These are phyloP conservation scores for Philaethria dido DNA, from an alignment of 2,888 invertebrate species.

Conservation along the genomic window DNA sequence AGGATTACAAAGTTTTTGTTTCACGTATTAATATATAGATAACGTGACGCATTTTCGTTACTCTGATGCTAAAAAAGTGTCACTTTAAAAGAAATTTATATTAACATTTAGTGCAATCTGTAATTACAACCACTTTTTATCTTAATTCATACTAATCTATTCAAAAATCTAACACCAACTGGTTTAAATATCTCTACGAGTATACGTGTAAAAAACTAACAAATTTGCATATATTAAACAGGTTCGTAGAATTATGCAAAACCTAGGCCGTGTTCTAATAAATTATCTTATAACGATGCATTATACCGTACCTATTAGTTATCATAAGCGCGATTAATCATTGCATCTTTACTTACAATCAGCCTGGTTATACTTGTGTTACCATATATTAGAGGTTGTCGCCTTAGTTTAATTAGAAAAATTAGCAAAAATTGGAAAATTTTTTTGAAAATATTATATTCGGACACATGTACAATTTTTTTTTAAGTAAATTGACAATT, in stretches of 20 bases:
- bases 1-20: too few relatives aligned
- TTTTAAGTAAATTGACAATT: too few relatives aligned
- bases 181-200: too few relatives aligned
- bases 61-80: too few relatives aligned
- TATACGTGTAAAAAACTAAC: not conserved
- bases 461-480: too few relatives aligned
- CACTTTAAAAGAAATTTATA: not conserved
- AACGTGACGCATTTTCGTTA: too few relatives aligned
- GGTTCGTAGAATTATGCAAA: constrained; percentile 30
- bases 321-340: constrained; percentile 42
- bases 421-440: too few relatives aligned
- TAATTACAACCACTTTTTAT: not conserved
- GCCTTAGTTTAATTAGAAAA: not conserved
- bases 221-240: constrained; percentile 24
- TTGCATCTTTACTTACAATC: constrained; percentile 34
- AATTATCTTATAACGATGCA: constrained; percentile 38
- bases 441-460: too few relatives aligned
- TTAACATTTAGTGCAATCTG: not conserved
- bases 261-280: constrained; percentile 25
- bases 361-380: constrained; percentile 31
- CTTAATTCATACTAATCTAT: constrained; percentile 4
- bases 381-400: constrained; percentile 31
- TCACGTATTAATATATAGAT: too few relatives aligned
- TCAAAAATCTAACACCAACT: constrained; percentile 10
- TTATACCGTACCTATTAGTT: constrained; percentile 37